A percentile compares a stretch with the other conserved stretches of the same genome.
Evolutionary conservation across 1,140 invertebrate species (phyloP).

Genomic region (Riptortus pedestris): DNA sequence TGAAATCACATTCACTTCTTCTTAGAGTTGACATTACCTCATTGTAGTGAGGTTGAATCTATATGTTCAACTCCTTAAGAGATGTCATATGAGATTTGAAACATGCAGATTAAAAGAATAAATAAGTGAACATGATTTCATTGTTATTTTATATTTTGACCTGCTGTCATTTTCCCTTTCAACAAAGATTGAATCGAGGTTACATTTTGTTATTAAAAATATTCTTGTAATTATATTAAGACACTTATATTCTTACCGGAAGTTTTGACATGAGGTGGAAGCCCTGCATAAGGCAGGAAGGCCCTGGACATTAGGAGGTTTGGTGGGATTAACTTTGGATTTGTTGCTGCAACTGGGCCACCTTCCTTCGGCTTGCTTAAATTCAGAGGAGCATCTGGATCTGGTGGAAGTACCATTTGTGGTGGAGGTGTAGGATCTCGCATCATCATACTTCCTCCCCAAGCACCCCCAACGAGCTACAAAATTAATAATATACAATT

Average conservation of each 20-base stretch:
- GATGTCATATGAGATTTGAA: no score
- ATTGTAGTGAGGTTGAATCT: no score
- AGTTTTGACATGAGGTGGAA: slow-evolving; percentile 43
- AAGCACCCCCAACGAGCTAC: slow-evolving; percentile 39
- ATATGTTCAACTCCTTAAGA: no score
- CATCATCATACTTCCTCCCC: slow-evolving; percentile 37
- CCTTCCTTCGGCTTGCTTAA: slow-evolving; percentile 71
- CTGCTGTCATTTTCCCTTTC: no score
- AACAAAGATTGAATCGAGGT: no score
- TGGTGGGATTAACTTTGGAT: slow-evolving; percentile 46
- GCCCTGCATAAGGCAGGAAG: slow-evolving; percentile 48
- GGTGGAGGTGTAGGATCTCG: slow-evolving; percentile 37
- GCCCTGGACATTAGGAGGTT: slow-evolving; percentile 45
- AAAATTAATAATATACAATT: slow-evolving; percentile 27
- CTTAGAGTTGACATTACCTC: no score
- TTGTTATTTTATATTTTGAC: no score
- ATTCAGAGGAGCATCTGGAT: slow-evolving; percentile 75
- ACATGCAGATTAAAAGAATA: no score
- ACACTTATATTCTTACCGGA: slow-evolving; percentile 11
- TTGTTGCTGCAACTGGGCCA: slow-evolving; percentile 43
- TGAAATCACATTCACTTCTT: no score
- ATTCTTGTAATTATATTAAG: no score
- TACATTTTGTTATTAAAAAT: no score
- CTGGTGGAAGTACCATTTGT: slow-evolving; percentile 32
- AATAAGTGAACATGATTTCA: no score